Conservation (phyloP, 2,113 vertebrate species). For the Paraplagusia blochii region DNA sequence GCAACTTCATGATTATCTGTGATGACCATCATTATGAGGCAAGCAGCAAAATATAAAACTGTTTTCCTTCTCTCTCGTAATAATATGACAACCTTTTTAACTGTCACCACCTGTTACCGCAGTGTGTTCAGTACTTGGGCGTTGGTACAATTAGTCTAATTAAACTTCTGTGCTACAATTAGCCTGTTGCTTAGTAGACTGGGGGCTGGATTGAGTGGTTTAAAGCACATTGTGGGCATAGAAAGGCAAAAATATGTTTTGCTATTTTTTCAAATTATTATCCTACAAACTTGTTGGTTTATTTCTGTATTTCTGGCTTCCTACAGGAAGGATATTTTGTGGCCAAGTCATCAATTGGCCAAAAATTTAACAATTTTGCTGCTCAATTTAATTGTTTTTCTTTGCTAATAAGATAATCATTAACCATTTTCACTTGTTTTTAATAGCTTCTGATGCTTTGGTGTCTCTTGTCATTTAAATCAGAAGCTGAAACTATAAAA, state of each 20-base stretch:
- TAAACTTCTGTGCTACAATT: conserved; percentile 56
- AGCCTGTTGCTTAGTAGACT: conserved; percentile 44
- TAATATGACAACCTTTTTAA: conserved; percentile 49
- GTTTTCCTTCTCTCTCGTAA: conserved; percentile 32
- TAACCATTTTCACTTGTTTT: too few species aligned
- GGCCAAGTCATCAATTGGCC: too few species aligned
- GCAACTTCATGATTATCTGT: conserved; percentile 45
- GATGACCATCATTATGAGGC: conserved; percentile 59
- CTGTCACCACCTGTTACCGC: conserved; percentile 58
- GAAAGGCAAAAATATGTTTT: conserved; percentile 23
- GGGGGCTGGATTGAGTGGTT: conserved; percentile 40
- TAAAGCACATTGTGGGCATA: conserved; percentile 27
- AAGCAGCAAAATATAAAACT: conserved; percentile 62
- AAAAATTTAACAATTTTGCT: too few species aligned
- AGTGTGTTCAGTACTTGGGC: conserved; percentile 56
- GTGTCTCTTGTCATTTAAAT: too few species aligned
- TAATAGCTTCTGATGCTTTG: too few species aligned
- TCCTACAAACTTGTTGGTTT: too few species aligned
- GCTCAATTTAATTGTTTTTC: too few species aligned
- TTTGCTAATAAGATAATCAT: too few species aligned
- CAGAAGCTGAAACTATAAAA: too few species aligned
- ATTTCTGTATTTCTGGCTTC: too few species aligned
- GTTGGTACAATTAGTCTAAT: conserved; percentile 57
- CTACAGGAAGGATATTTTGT: too few species aligned
- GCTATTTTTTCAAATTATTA: neutral